These are phyloP conservation scores for Sycophila texana DNA, from an alignment of 2,888 invertebrate species.

Conservation along the genomic window DNA sequence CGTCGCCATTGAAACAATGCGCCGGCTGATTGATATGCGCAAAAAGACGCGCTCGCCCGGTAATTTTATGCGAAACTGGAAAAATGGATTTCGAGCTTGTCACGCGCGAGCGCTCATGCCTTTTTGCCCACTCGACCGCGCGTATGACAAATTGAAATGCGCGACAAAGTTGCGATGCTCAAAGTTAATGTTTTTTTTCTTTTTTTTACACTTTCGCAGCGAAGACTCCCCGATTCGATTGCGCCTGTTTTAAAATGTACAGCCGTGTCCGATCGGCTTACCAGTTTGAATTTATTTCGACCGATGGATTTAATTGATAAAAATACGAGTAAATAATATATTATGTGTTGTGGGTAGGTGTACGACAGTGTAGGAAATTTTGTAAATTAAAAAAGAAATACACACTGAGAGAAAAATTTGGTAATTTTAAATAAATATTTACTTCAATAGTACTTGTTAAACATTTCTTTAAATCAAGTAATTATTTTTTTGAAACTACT, in stretches of 20 bases:
- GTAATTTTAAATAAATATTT: no score
- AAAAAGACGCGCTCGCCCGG: slow-evolving; percentile 3
- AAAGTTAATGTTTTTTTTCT: slow-evolving; percentile 8
- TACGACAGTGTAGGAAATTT: no score
- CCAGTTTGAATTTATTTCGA: neutral
- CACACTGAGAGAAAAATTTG: no score
- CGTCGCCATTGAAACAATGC: slow-evolving; percentile 41
- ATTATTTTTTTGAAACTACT: no score
- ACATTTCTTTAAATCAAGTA: no score
- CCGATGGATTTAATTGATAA: no score
- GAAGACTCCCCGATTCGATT: neutral
- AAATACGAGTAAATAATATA: no score
- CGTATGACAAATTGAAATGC: slow-evolving; percentile 4
- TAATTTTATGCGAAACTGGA: slow-evolving; percentile 39
- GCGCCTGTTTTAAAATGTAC: neutral
- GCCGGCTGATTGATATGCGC: slow-evolving; percentile 36
- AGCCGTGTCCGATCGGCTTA: neutral
- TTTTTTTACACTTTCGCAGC: neutral
- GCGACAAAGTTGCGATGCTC: neutral
- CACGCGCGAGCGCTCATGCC: neutral
- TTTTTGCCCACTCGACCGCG: neutral
- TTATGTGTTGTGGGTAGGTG: no score
- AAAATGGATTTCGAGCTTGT: slow-evolving; percentile 37
- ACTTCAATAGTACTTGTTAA: no score
- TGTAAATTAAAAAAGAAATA: no score